These are phyloP conservation scores for Pteromalus puparum DNA, from an alignment of 1,140 invertebrate species.

Conservation along the genomic window DNA sequence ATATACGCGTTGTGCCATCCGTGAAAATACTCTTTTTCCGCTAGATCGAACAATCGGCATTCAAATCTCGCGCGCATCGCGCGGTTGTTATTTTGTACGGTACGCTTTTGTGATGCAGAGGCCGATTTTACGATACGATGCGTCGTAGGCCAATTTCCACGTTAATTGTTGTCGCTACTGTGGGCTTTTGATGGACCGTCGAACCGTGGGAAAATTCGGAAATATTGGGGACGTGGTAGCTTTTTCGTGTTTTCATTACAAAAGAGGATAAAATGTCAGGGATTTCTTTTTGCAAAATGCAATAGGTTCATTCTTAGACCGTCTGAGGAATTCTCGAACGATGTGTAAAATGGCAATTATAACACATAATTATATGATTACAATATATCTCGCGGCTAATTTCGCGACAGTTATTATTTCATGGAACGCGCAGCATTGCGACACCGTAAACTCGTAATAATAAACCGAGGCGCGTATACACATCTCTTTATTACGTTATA, in stretches of 20 bases:
- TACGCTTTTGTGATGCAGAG: constrained; percentile 2
- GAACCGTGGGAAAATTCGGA: background rate
- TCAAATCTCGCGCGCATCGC: too few relatives aligned
- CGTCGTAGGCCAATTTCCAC: background rate
- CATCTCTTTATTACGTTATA: background rate
- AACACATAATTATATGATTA: too few relatives aligned
- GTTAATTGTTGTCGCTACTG: background rate
- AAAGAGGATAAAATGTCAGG: too few relatives aligned
- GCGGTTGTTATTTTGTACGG: constrained; percentile 31
- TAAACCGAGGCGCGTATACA: background rate
- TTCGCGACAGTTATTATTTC: constrained; percentile 5
- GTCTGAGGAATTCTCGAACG: too few relatives aligned
- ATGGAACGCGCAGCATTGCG: background rate
- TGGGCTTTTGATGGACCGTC: background rate
- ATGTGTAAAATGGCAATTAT: too few relatives aligned
- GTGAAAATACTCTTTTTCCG: constrained; percentile 26
- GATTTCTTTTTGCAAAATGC: too few relatives aligned
- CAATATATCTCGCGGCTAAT: constrained; percentile 7
- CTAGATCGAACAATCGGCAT: background rate
- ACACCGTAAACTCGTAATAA: background rate
- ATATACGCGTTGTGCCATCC: background rate
- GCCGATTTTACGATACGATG: constrained; percentile 38
- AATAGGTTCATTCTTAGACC: too few relatives aligned
- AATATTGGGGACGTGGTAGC: too few relatives aligned
- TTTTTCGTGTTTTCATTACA: too few relatives aligned